A percentile compares a stretch with the other conserved stretches of the same genome.
These are phyloP conservation scores for Belgica antarctica DNA, from an alignment of 2,888 invertebrate species.

Conservation along the genomic window DNA sequence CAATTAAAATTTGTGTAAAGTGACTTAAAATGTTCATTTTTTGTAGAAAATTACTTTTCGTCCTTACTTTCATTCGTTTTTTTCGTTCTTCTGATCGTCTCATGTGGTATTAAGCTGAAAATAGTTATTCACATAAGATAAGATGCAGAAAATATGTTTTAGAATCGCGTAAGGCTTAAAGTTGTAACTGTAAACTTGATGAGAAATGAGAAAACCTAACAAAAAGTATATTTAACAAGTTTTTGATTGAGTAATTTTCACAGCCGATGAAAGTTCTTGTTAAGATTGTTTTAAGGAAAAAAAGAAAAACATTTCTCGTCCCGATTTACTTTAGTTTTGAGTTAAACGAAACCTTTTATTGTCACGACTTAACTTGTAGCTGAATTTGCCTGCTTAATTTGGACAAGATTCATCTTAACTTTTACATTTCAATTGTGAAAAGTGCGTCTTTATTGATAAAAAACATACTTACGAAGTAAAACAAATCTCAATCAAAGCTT, in stretches of 20 bases:
- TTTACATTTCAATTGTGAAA: background rate
- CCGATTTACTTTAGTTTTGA: background rate
- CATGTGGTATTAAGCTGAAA: no score
- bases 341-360: no score
- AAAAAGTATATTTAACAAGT: background rate
- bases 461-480: background rate
- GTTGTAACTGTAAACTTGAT: background rate
- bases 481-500: background rate
- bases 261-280: background rate
- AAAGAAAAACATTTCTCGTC: background rate
- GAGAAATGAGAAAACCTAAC: background rate
- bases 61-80: background rate
- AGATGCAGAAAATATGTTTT: no score
- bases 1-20: slow-evolving; percentile 3
- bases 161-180: background rate
- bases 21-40: background rate
- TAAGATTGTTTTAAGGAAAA: slow-evolving; percentile 15
- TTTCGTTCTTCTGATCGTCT: no score
- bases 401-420: background rate
- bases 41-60: background rate
- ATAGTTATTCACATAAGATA: background rate
- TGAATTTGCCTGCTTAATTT: background rate
- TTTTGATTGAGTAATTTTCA: background rate
- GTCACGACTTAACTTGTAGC: slow-evolving; percentile 4
- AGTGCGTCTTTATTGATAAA: background rate